Evolutionary conservation across 2,113 vertebrate genomes (phyloP).

Genomic region (Kobus ellipsiprymnus): DNA sequence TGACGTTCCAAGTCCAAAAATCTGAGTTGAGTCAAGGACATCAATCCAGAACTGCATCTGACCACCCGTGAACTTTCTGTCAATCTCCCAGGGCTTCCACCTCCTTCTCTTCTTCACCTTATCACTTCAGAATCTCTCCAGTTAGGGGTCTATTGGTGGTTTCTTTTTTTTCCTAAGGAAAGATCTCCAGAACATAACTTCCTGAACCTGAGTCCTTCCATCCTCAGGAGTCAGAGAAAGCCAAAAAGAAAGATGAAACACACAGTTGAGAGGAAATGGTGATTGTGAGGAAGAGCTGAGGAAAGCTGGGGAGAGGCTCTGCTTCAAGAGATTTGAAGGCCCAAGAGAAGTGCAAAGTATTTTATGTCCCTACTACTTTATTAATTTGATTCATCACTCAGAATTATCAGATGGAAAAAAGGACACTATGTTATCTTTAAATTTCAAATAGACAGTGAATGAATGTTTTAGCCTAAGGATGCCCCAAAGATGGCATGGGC

Average conservation of each 20-base stretch:
- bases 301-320: neutral
- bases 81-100: neutral
- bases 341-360: slow-evolving; percentile 45
- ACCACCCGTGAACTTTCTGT: neutral
- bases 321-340: slow-evolving; percentile 58
- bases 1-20: neutral
- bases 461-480: neutral
- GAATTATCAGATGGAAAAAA: neutral
- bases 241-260: slow-evolving; percentile 63
- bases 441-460: neutral
- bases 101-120: neutral
- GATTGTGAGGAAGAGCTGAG: slow-evolving; percentile 73
- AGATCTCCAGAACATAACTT: slow-evolving; percentile 33
- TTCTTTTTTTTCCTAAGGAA: neutral
- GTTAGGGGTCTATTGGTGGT: neutral
- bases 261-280: slow-evolving; percentile 59
- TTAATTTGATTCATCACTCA: slow-evolving; percentile 20
- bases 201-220: neutral
- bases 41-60: neutral
- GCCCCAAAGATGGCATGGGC: neutral
- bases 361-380: neutral
- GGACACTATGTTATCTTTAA: neutral
- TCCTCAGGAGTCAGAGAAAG: slow-evolving; percentile 42
- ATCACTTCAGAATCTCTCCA: neutral
- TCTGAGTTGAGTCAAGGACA: neutral